Base-by-base conservation (phyloP, 37 sponge, comb jelly and placozoan species). In the Aphrocallistes beatrix region DNA sequence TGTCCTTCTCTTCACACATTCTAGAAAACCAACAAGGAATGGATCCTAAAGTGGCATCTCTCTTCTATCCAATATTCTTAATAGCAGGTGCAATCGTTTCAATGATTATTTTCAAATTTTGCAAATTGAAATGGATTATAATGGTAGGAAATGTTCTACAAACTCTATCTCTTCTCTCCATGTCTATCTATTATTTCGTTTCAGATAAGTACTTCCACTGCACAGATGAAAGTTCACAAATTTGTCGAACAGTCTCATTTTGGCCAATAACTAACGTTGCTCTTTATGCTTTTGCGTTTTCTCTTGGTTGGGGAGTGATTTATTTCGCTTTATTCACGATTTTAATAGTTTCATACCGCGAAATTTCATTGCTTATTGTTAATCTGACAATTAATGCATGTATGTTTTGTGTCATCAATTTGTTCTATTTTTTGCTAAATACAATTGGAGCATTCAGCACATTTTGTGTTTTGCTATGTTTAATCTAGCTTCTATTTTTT, bases 1-100 rank as follows among this genome's bases (percentile, higher is more conserved):
- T 60, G 34, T 60, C 75, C 10, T 60, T 60, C 75, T 60, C 75
- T 13, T 60, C 75, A 32, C 75, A 60, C 34, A 60, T 60, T 60
- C 75, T 60, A 13, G 75, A 60, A 30, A 19, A 3, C n/a, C 75
- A 60, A 60, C 75, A 60, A 60, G 75, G 6, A 19, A 60, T 60
- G 75, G 75, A 28, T 60, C 75, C 75, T 60, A 60, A 60, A 60
- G 75, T 60, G n/a, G 75, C 34, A 3, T 60, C 75, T 60, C 75
- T 60, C 75, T 60, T 60, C 75, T 60, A 60, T 60, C 75, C 75
- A 60, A 60, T 60, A 60, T 60, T 60, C 75, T 13, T 60, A 1
- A 60, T 60, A 32, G 34, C 34, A 25, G 75, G 75, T 25, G 75
- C 75, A 60, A 60, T 28, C 25, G 75, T 60, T 6, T 60, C 32